Evolutionary conservation across 2,113 vertebrate species (phyloP).

Genomic region (Pygoscelis adeliae): DNA sequence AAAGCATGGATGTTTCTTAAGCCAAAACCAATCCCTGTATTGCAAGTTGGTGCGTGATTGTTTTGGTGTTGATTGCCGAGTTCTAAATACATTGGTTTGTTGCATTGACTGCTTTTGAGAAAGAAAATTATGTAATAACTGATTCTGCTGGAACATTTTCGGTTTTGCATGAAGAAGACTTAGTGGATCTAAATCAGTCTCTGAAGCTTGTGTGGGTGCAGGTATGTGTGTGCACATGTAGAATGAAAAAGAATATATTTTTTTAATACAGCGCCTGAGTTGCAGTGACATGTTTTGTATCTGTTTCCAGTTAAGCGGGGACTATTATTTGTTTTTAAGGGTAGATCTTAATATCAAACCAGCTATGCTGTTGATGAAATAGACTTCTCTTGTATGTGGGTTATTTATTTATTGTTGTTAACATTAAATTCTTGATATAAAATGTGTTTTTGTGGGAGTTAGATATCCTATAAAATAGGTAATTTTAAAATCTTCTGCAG

Average conservation of each 20-base stretch:
- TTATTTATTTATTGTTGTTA: not conserved
- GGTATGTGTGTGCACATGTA: slow-evolving; percentile 12
- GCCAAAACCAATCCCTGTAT: not conserved
- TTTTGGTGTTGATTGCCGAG: not conserved
- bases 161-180: not conserved
- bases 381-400: not conserved
- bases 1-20: slow-evolving; percentile 3
- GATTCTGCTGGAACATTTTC: not conserved
- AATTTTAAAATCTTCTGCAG: not conserved
- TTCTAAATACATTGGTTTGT: not conserved
- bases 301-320: not conserved
- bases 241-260: not conserved
- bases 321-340: not conserved
- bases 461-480: not conserved
- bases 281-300: not conserved
- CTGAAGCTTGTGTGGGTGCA: slow-evolving; percentile 56
- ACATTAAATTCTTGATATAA: not conserved
- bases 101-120: not conserved
- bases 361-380: not conserved
- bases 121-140: not conserved
- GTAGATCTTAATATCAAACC: not conserved
- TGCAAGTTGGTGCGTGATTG: not conserved
- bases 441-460: not conserved
- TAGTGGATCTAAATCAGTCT: slow-evolving; percentile 7
- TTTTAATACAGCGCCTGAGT: not conserved